Evolutionary conservation across 2,113 vertebrate species (phyloP).

Genomic region (Pardalotus punctatus): DNA sequence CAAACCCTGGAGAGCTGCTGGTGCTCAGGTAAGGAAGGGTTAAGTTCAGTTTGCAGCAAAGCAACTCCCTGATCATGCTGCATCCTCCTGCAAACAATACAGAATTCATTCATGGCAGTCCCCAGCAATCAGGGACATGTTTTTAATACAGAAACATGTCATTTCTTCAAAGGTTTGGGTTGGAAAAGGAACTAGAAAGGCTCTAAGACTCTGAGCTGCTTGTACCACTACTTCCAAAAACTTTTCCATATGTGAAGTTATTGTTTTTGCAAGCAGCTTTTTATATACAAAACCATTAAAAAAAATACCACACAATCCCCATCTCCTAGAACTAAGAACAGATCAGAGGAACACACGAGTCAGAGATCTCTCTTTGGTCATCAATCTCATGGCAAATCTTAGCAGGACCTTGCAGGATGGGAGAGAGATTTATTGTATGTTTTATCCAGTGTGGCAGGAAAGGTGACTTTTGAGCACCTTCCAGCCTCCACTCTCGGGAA

Average conservation of each 20-base stretch:
- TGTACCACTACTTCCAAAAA: background rate
- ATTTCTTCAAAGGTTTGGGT: background rate
- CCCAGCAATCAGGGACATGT: background rate
- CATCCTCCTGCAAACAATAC: background rate
- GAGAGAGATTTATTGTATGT: background rate
- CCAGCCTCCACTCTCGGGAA: background rate
- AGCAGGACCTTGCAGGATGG: background rate
- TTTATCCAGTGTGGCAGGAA: constrained; percentile 37
- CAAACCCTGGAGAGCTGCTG: background rate
- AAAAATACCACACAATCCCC: background rate
- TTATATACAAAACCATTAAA: background rate
- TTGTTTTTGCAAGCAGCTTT: background rate
- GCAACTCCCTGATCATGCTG: background rate
- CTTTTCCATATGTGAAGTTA: background rate
- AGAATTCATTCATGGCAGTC: background rate
- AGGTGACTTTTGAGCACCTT: constrained; percentile 26
- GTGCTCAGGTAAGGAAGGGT: background rate
- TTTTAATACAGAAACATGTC: background rate
- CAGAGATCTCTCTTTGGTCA: background rate
- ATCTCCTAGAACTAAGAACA: constrained; percentile 2
- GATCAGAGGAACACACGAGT: background rate
- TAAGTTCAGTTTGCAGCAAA: background rate
- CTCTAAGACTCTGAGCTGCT: background rate
- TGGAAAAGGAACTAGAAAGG: background rate
- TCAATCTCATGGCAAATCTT: constrained; percentile 24